These are phyloP conservation scores for Leucoma salicis DNA, from an alignment of 2,888 invertebrate genomes.

Conservation along the genomic window DNA sequence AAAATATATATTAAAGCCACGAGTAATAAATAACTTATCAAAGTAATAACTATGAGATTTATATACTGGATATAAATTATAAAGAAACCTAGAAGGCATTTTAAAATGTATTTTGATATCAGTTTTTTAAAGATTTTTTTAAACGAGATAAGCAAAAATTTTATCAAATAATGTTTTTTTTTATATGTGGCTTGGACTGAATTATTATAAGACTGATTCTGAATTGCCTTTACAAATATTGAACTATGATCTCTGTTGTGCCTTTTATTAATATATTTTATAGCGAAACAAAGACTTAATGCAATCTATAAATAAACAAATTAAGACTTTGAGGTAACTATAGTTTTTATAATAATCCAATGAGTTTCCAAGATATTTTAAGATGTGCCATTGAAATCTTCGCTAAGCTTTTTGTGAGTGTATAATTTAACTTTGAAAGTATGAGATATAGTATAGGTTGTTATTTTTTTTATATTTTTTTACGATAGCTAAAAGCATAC, in stretches of 20 bases:
- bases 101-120: not conserved
- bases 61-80: too few species aligned
- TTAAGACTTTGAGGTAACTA: too few species aligned
- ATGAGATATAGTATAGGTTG: conserved; percentile 44
- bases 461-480: conserved; percentile 52
- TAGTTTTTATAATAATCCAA: too few species aligned
- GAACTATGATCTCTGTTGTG: not conserved
- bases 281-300: conserved; percentile 14
- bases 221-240: not conserved
- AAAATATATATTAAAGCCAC: not conserved
- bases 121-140: not conserved
- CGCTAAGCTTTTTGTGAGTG: conserved; percentile 40
- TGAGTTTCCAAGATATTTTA: too few species aligned
- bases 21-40: not conserved
- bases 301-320: conserved; percentile 19
- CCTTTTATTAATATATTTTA: not conserved
- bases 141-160: conserved; percentile 16
- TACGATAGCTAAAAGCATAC: conserved; percentile 70
- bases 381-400: too few species aligned
- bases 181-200: conserved; percentile 29
- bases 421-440: conserved; percentile 41
- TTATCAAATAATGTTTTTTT: conserved; percentile 1
- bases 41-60: not conserved
- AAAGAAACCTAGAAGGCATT: not conserved
- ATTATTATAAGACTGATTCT: conserved; percentile 31